Conservation (phyloP, 2,797 vertebrate genomes). For the Myoxocephalus aenaeus region DNA sequence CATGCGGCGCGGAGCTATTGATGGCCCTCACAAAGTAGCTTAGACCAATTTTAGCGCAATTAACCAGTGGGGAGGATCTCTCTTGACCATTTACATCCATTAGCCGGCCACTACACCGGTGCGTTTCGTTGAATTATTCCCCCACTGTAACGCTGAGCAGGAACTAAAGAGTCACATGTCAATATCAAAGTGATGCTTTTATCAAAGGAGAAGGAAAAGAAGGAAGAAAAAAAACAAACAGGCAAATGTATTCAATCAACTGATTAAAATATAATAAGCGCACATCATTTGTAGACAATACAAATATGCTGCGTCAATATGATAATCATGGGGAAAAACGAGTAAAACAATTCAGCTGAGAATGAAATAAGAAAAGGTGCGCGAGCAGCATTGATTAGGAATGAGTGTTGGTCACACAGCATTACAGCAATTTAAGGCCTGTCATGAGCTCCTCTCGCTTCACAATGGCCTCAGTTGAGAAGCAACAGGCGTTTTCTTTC, state of each 20-base stretch:
- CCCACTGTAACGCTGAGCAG: slow-evolving; percentile 30
- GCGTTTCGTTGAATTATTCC: slow-evolving; percentile 54
- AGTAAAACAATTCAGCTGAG: not conserved
- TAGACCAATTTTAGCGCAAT: slow-evolving; percentile 85
- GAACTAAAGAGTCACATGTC: slow-evolving; percentile 28
- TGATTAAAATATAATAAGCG: not conserved
- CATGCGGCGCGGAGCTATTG: slow-evolving; percentile 83
- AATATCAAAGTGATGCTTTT: slow-evolving; percentile 27
- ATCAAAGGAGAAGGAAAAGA: not conserved
- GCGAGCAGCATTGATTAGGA: slow-evolving; percentile 75
- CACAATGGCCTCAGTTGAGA: slow-evolving; percentile 83
- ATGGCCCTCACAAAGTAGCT: slow-evolving; percentile 82
- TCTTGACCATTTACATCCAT: slow-evolving; percentile 79
- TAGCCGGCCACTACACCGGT: slow-evolving; percentile 67
- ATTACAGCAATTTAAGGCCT: slow-evolving; percentile 84
- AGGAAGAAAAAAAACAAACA: not conserved
- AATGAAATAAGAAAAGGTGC: slow-evolving; percentile 44
- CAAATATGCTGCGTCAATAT: not conserved
- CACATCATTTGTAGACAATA: not conserved
- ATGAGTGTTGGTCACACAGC: slow-evolving; percentile 84
- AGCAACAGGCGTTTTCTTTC: slow-evolving; percentile 87
- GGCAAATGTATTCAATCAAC: not conserved
- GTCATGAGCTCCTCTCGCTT: slow-evolving; percentile 79
- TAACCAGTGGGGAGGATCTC: slow-evolving; percentile 83
- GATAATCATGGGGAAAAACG: not conserved